Base-by-base conservation (phyloP, 2,797 vertebrate genomes). In the Acomys russatus region DNA sequence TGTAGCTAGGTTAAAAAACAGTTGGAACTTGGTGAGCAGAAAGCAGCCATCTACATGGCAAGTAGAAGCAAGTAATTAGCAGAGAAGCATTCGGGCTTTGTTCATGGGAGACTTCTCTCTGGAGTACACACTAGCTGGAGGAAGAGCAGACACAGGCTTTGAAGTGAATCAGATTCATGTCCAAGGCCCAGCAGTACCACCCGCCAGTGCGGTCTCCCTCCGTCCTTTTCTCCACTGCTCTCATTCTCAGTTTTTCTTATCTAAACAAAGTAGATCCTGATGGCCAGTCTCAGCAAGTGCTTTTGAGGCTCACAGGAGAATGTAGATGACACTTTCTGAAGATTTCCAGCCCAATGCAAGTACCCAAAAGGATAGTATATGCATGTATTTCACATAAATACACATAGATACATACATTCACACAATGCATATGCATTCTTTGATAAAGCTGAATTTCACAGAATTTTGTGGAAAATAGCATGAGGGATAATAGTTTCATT, bases 391-490 rank as follows among this genome's bases (percentile, higher is more conserved):
- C 51, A 84, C 44, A 59, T 28, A 87, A 2, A 92, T 22, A 17
- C 15, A 20, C 12, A 33, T 33, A 17, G 17, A 49, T 4, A 68
- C 10, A 11, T n/a, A 51, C 76, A 73, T 93, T 93, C 54, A 73
- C 20, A 68, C 44, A 87, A 76, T 88, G 76, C 0, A 68, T 96
- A 49, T 90, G 74, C 85, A 82, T 88, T 92, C 59, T 91, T 90
- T 94, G 12, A 64, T 64, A 92, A 89, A 71, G n/a, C 78, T 73
- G 80, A 44, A 44, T 85, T 33, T 93, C 88, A 84, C 76, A 85
- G 64, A 96, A 95, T 87, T 92, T 86, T 74, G 64, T 33, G 66
- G 44, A 77, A 74, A 95, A 90, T 25, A 61, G 2, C 28, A 44
- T 71, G 33, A 93, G 88, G 11, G 44, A 64, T 82, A 88, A 23